Conservation (phyloP, 2,113 vertebrate genomes). For the Tenrec ecaudatus region DNA sequence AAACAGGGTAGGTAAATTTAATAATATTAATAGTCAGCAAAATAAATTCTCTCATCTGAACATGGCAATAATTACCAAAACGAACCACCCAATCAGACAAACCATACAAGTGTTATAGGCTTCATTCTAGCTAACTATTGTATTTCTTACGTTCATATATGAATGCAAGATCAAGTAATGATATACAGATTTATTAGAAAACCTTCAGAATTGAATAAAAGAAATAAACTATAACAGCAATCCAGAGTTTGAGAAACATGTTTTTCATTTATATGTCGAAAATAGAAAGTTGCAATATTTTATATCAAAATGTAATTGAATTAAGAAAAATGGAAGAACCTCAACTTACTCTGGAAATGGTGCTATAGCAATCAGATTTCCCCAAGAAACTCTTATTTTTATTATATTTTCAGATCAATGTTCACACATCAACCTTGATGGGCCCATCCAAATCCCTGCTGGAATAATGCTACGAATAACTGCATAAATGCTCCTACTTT, state of each 20-base stretch:
- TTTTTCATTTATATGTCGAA: neutral
- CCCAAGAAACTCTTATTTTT: neutral
- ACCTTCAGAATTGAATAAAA: neutral
- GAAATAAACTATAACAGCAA: neutral
- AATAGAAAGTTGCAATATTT: neutral
- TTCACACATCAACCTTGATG: neutral
- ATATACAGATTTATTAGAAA: neutral
- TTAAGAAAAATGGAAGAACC: neutral
- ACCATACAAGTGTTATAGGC: neutral
- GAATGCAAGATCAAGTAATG: neutral
- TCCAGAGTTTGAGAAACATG: neutral
- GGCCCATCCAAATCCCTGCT: neutral
- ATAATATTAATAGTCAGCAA: neutral
- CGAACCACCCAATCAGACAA: neutral
- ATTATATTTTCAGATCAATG: neutral
- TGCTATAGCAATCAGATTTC: neutral
- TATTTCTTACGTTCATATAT: neutral
- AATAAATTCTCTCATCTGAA: neutral
- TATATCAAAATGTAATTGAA: neutral
- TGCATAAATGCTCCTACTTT: neutral
- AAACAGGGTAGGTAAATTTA: neutral
- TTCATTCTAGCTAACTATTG: neutral
- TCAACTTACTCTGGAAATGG: neutral
- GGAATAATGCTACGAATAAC: neutral
- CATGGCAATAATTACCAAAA: neutral